Evolutionary conservation across 2,113 vertebrate genomes (phyloP), one percentile per base, ranked within the genome.

Genomic region (Mastomys coucha): DNA sequence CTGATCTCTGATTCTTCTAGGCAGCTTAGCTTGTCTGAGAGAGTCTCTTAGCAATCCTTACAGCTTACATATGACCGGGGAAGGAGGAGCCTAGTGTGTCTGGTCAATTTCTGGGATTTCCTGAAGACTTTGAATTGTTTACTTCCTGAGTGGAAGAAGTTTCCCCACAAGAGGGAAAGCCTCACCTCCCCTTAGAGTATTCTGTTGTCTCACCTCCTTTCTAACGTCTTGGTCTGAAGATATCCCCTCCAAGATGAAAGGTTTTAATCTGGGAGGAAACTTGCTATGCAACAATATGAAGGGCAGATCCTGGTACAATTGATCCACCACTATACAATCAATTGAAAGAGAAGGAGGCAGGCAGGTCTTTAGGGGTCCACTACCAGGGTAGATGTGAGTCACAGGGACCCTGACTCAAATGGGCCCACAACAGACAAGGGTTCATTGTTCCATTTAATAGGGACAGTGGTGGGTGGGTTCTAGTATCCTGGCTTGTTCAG

Each of bases 331-430:
- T 33, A 36, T 42, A 76, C 26, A 33, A 31, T 20, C 26, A 67
- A 2, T 9, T 60, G 51, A 56, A 90, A 70, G n/a, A 70, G 33
- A 69, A 45, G 36, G 9, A 70, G 36, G 45, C 1, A 20, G 56
- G 39, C 0, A n/a, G 51, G 42, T 81, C 75, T 90, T 86, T 49
- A 60, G 73, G 77, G 80, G 84, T 5, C 26, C 56, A 69, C 28
- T 58, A 77, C 51, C 19, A 73, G 49, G 8, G 19, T n/a, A 77
- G 65, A 77, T 65, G 51, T 81, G 16, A 81, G 42, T 81, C 67
- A 73, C 31, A 82, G 82, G 88, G 93, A 89, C 9, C 86, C 67
- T 84, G 51, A 85, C 91, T 96, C 76, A 77, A 89, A 81, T 31
- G 4, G 2, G 24, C 26, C 65, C n/a, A 42, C 11, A 88, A 8